A percentile compares a stretch with the other conserved stretches of the same genome.
Evolutionary conservation across 92 coral and sea anemone genomes (phyloP).

Genomic region (Scolanthus callimorphus): DNA sequence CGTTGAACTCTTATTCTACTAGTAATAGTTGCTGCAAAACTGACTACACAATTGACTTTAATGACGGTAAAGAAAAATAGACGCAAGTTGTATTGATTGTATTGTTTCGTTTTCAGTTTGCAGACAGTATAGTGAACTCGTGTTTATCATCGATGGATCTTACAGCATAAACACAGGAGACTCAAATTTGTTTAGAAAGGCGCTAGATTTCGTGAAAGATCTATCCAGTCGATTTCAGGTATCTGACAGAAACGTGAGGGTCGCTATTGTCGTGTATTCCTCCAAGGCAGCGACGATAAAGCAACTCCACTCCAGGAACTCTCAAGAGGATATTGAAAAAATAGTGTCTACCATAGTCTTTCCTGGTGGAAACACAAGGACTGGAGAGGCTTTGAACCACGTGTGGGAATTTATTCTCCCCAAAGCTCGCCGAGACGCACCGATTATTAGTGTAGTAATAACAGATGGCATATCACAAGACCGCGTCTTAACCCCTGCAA

Average conservation of each 20-base stretch:
- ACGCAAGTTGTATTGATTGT: no score
- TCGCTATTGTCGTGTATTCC: background rate
- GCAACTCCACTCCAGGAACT: background rate
- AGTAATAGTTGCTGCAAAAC: no score
- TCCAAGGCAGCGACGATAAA: background rate
- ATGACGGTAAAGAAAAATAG: no score
- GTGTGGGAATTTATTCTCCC: background rate
- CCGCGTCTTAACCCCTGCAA: background rate
- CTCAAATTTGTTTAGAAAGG: background rate
- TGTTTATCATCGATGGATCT: background rate
- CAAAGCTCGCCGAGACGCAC: background rate
- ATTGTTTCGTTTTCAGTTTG: no score
- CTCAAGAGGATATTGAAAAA: background rate
- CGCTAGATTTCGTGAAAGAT: background rate
- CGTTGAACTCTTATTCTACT: no score
- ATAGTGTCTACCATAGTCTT: background rate
- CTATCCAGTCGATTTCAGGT: background rate
- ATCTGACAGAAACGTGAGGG: background rate
- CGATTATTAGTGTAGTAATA: background rate
- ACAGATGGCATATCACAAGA: conserved; percentile 1
- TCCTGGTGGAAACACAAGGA: background rate
- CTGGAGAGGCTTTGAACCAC: background rate
- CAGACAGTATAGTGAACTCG: background rate
- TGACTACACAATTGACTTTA: no score
- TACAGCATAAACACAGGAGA: background rate